Evolutionary conservation across 2,797 vertebrate genomes (phyloP), one percentile per base, ranked within the genome.

Genomic region (Denticeps clupeoides): DNA sequence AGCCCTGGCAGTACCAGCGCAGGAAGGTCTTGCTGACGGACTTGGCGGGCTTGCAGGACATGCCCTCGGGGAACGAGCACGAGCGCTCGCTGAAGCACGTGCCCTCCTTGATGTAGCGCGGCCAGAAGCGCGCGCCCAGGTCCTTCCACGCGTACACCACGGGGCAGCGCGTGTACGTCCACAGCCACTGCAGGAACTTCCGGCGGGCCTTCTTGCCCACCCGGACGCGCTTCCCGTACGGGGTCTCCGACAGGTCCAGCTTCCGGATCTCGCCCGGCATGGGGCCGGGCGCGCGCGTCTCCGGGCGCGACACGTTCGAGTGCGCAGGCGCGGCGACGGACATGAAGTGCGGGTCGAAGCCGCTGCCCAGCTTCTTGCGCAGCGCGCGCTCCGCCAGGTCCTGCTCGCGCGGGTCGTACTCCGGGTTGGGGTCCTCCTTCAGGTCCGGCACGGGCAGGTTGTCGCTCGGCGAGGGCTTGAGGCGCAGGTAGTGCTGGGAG

Each of bases 1-100:
- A 93, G n/a, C 90, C 90, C 68, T 93, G 90, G 72, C 90, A 93
- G 63, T 93, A 89, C 89, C 89, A 93, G 60, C 90, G 81, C 63
- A 93, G 82, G 73, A 93, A 87, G 32, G 87, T 87, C 83, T 93
- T 93, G 81, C 75, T 87, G 76, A 91, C 86, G 28, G 89, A 90
- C 68, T 87, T 89, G 74, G 80, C 77, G 5, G 89, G 87, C 55
- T 90, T 90, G 81, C 90, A 93, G 54, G 84, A 86, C 90, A 93
- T 93, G 58, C 90, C 89, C 79, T 91, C 88, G 0, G 90, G 90
- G 68, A 90, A 86, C 51, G 89, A 92, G 68, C 90, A 92, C 1
- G 90, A 93, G 65, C 82, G 82, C 80, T 89, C 87, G 29, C 82
- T 84, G 71, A 89, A 86, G 67, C 90, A 92, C 77, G 87, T 85